Percentiles rank a stretch among this genome's conserved stretches.
Evolutionary conservation across 1,140 invertebrate species (phyloP).

Genomic region (Drosophila pruinosa): DNA sequence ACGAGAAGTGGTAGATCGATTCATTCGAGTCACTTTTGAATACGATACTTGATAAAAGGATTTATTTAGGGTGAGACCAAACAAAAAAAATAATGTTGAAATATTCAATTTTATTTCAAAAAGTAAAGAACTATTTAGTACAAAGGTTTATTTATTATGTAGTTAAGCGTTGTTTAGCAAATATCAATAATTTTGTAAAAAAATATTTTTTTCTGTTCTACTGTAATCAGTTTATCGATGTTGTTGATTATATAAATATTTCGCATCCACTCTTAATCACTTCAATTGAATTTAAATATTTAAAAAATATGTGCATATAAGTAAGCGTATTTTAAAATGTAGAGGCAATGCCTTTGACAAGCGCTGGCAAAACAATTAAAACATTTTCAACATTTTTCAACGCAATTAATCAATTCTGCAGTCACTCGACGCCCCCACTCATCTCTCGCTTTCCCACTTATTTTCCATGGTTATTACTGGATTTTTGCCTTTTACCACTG

Average conservation of each 20-base stretch:
- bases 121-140: no score
- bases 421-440: constrained; percentile 15
- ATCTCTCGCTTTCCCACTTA: constrained; percentile 4
- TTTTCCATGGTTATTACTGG: constrained; percentile 33
- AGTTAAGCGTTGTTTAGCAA: no score
- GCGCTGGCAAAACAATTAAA: constrained; percentile 43
- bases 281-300: constrained; percentile 7
- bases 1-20: not conserved
- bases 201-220: no score
- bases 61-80: no score
- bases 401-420: constrained; percentile 51
- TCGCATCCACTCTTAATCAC: not conserved
- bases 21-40: not conserved
- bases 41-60: not conserved
- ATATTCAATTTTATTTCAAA: no score
- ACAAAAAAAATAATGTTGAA: no score
- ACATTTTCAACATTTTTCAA: constrained; percentile 45
- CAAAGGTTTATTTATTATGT: no score
- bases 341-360: not conserved
- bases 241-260: not conserved
- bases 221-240: no score
- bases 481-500: constrained; percentile 24
- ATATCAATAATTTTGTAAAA: no score
- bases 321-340: not conserved
- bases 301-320: not conserved